Percentiles rank a stretch among this genome's conserved stretches.
These are phyloP conservation scores for Syrmaticus mikado DNA, from an alignment of 2,113 vertebrate species.

Conservation along the genomic window DNA sequence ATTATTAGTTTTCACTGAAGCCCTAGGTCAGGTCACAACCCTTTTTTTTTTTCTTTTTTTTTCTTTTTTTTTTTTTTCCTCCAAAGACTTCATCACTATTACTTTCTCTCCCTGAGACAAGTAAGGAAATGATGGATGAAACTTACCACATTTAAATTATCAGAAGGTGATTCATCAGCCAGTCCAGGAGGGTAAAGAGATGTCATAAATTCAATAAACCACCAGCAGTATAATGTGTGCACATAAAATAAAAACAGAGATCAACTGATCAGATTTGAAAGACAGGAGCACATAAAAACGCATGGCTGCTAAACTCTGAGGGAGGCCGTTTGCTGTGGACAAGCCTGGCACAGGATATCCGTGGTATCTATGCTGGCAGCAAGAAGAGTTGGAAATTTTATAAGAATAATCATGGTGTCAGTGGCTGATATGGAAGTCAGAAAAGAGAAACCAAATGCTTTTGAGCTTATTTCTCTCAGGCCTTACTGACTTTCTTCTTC, in stretches of 20 bases:
- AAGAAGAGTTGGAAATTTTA: background rate
- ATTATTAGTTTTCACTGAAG: conserved; percentile 32
- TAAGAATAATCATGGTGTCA: background rate
- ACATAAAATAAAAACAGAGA: background rate
- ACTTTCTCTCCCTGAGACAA: conserved; percentile 30
- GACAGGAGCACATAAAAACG: background rate
- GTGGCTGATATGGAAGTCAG: background rate
- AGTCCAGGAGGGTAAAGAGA: background rate
- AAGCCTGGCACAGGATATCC: background rate
- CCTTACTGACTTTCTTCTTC: background rate
- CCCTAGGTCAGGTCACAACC: background rate
- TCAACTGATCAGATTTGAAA: background rate
- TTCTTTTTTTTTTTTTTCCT: background rate
- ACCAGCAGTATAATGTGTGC: background rate
- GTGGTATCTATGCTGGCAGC: background rate
- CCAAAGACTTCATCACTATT: background rate
- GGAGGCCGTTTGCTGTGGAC: background rate
- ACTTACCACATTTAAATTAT: background rate
- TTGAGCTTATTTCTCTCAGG: background rate
- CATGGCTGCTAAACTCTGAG: background rate
- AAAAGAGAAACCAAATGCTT: background rate
- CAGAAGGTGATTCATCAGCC: conserved; percentile 3
- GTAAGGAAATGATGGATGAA: conserved; percentile 47
- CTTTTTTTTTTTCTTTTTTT: background rate
- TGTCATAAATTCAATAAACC: conserved; percentile 34